Base-by-base conservation (phyloP, 2,113 vertebrate species). In the Petrocephalus microphthalmus region DNA sequence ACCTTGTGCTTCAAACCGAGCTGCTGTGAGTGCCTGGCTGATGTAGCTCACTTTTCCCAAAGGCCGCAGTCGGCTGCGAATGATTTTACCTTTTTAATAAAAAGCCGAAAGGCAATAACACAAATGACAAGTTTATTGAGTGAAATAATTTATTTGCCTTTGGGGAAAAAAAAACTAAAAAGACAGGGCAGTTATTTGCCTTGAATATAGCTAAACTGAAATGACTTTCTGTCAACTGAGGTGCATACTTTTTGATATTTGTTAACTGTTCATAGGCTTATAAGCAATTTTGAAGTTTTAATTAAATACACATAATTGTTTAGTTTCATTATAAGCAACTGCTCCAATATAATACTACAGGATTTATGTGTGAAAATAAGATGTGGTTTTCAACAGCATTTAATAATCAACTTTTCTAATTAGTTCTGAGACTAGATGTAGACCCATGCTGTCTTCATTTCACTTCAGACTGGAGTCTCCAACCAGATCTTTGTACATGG, bases 391-490 rank as follows among this genome's bases (percentile, higher is more conserved):
- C 15, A 37, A 19, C 2, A 54, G 53, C 53, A 54, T 54, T 54
- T 54, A 13, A 1, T 13, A 13, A 54, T 54, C 60, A 67, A 22
- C 60, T 20, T 81, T 81, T 42, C 19, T 52, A 25, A 52, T 11
- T 81, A 5, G 17, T 42, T 17, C 10, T 5, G n/a, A 52, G 49
- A 85, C 13, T 5, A 10, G 22, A 53, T 33, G 15, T 64, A 20
- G 49, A 53, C 45, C 10, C 5, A 85, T 37, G 25, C 51, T 54
- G n/a, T 49, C 45, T 85, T 54, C 5, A 45, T 13, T 94, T 4
- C 88, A 22, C 91, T 94, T 33, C 94, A 99, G 98, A 90, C 93
- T 99, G 93, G 98, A 99, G 94, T 99, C 98, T 0, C 98, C 98
- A 0, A 99, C 98, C 0, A 96, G 98, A 0, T 97, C 97, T 0